These are phyloP conservation scores for Calameuta filiformis DNA, from an alignment of 2,888 invertebrate species.

Conservation along the genomic window DNA sequence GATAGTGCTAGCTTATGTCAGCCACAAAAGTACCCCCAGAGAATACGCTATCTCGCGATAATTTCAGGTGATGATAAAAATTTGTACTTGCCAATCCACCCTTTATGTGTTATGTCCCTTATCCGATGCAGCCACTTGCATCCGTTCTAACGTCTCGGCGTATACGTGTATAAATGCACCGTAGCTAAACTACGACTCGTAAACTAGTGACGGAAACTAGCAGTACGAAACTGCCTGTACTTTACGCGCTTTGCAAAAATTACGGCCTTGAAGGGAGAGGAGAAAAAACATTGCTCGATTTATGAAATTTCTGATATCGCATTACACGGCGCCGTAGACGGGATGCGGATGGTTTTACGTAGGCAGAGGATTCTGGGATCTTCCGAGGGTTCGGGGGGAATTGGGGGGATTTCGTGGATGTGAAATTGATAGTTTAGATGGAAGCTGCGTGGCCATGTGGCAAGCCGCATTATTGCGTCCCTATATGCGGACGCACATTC, in stretches of 20 bases:
- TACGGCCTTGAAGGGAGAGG: not conserved
- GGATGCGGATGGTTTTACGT: not conserved
- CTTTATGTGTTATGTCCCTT: not conserved
- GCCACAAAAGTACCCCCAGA: not conserved
- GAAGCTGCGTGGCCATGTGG: slow-evolving; percentile 43
- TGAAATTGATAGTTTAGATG: not conserved
- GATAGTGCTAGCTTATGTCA: not conserved
- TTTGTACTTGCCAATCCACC: not conserved
- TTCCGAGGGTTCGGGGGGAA: not conserved
- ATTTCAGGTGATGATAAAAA: not conserved
- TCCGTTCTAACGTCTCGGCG: not conserved
- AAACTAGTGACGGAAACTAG: not conserved
- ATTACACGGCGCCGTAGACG: not conserved
- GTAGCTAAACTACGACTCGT: not conserved
- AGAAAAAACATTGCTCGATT: not conserved
- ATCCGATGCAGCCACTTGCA: not conserved
- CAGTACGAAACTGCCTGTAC: not conserved
- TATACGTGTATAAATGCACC: not conserved
- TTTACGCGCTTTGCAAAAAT: not conserved
- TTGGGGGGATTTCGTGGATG: not conserved
- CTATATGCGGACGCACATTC: slow-evolving; percentile 57
- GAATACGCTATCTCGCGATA: not conserved
- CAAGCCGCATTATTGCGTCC: slow-evolving; percentile 50
- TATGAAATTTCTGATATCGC: not conserved
- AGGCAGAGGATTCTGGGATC: not conserved